Conservation (phyloP, 2,888 invertebrate species). For the Drosophila birchii region DNA sequence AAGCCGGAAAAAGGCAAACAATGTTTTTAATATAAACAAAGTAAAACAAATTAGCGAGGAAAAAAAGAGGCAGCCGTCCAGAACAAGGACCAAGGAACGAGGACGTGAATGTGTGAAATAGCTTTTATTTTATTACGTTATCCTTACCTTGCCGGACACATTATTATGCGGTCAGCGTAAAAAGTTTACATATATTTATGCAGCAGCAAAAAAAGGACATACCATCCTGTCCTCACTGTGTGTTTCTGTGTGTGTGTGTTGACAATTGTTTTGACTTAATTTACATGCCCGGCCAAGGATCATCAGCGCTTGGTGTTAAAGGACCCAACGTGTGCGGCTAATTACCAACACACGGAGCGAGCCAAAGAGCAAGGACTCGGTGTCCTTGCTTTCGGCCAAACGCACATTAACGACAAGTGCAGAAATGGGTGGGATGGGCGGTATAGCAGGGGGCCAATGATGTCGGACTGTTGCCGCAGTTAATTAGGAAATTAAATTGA, state of each 20-base stretch:
- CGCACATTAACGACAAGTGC: slow-evolving; percentile 40
- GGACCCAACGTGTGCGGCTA: slow-evolving; percentile 74
- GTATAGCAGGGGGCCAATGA: slow-evolving; percentile 6
- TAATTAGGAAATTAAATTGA: slow-evolving; percentile 82
- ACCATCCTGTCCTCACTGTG: background rate
- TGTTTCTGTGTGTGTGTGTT: slow-evolving; percentile 17
- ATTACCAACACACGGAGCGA: slow-evolving; percentile 65
- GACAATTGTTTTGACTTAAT: slow-evolving; percentile 80
- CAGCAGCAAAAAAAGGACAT: slow-evolving; percentile 33
- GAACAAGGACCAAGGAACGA: slow-evolving; percentile 16
- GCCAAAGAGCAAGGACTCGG: slow-evolving; percentile 30
- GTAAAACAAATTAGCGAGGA: slow-evolving; percentile 74
- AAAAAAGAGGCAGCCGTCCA: slow-evolving; percentile 20
- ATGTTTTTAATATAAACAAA: slow-evolving; percentile 80
- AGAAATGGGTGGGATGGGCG: background rate
- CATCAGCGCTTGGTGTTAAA: slow-evolving; percentile 62
- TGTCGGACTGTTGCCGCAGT: slow-evolving; percentile 56
- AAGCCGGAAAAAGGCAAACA: slow-evolving; percentile 54
- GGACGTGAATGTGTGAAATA: slow-evolving; percentile 63
- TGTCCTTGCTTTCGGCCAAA: slow-evolving; percentile 40
- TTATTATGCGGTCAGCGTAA: slow-evolving; percentile 59
- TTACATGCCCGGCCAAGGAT: slow-evolving; percentile 71
- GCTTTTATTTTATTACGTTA: slow-evolving; percentile 67
- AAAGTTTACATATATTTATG: slow-evolving; percentile 49
- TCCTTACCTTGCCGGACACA: slow-evolving; percentile 67